These are phyloP conservation scores for Panzeria rudis DNA, from an alignment of 2,888 invertebrate genomes.

Conservation along the genomic window DNA sequence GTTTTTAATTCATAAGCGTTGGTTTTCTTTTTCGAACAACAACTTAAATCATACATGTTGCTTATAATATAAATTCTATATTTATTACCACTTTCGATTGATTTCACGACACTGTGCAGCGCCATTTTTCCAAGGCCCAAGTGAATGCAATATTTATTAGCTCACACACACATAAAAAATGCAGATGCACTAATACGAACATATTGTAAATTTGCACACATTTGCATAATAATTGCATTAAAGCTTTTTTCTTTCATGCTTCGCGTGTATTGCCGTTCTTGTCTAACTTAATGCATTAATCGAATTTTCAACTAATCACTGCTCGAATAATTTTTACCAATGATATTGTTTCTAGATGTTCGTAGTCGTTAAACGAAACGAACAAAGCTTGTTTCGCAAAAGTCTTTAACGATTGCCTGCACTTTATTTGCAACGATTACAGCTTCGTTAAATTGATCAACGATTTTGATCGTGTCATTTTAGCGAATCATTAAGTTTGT, in stretches of 20 bases:
- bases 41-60: not conserved
- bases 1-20: too few relatives aligned
- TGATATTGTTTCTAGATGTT: conserved; percentile 27
- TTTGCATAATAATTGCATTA: conserved; percentile 23
- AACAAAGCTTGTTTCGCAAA: conserved; percentile 42
- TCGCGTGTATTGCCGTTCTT: conserved; percentile 24
- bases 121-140: not conserved
- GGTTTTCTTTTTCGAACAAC: not conserved
- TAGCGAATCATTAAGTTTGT: conserved; percentile 36
- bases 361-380: not conserved
- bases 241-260: not conserved
- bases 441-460: conserved; percentile 35
- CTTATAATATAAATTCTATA: not conserved
- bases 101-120: not conserved
- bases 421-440: conserved; percentile 7
- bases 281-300: conserved; percentile 38
- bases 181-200: not conserved
- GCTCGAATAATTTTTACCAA: conserved; percentile 31
- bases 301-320: conserved; percentile 48
- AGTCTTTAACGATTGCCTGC: conserved; percentile 29
- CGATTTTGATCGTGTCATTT: conserved; percentile 38
- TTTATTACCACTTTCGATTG: not conserved
- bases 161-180: not conserved
- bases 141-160: not conserved
- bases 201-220: conserved; percentile 5